A percentile compares a stretch with the other conserved stretches of the same genome.
Evolutionary conservation across 2,888 invertebrate species (phyloP).

Genomic region (Drosophila mercatorum): DNA sequence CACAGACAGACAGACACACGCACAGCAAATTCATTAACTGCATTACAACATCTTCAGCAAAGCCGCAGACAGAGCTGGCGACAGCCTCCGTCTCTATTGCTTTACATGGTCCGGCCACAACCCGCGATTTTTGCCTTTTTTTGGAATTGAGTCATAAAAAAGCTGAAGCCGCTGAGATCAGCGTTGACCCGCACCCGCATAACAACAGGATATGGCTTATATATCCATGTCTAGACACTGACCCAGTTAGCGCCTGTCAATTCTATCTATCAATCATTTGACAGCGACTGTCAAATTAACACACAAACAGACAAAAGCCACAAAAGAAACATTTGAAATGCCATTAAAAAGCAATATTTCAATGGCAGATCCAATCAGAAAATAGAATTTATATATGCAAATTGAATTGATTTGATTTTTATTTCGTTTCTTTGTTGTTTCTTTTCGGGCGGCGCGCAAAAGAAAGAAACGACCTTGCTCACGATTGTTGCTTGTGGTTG

Average conservation of each 20-base stretch:
- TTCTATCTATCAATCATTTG: constrained; percentile 62
- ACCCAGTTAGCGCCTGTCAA: constrained; percentile 40
- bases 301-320: constrained; percentile 21
- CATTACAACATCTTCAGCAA: constrained; percentile 50
- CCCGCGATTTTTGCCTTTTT: constrained; percentile 32
- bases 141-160: constrained; percentile 7
- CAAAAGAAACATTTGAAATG: constrained; percentile 30
- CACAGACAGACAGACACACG: neutral
- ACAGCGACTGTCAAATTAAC: constrained; percentile 63
- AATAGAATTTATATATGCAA: constrained; percentile 71
- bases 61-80: neutral
- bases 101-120: constrained; percentile 37
- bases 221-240: constrained; percentile 38
- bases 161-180: constrained; percentile 18
- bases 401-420: constrained; percentile 34
- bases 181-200: constrained; percentile 15
- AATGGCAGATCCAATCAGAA: constrained; percentile 71
- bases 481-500: constrained; percentile 18
- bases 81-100: constrained; percentile 23
- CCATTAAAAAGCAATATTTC: constrained; percentile 70
- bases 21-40: constrained; percentile 49
- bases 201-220: constrained; percentile 22
- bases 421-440: constrained; percentile 14
- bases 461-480: constrained; percentile 63
- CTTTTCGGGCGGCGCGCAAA: constrained; percentile 21